Evolutionary conservation across 1,140 invertebrate species (phyloP).

Genomic region (Drosophila miranda): DNA sequence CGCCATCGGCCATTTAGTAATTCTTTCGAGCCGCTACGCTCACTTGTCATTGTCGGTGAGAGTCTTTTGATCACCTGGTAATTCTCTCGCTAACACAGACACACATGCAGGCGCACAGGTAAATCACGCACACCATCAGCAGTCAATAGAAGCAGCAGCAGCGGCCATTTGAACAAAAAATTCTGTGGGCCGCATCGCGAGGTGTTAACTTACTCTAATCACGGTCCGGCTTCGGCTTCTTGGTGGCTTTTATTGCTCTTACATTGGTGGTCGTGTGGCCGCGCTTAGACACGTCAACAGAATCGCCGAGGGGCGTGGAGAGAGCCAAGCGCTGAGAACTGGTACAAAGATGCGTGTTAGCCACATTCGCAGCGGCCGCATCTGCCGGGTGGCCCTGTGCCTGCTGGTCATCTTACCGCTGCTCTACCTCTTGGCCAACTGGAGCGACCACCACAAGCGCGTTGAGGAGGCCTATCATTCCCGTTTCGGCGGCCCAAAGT

Average conservation of each 20-base stretch:
- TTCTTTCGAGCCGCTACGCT: slow-evolving; percentile 11
- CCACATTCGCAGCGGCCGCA: slow-evolving; percentile 81
- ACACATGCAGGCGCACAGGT: too few relatives aligned
- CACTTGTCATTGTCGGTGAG: slow-evolving; percentile 55
- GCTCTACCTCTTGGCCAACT: slow-evolving; percentile 82
- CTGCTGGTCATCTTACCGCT: slow-evolving; percentile 77
- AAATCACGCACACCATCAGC: too few relatives aligned
- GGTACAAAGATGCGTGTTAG: slow-evolving; percentile 71
- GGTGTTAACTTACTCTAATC: slow-evolving; percentile 16
- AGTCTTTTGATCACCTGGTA: slow-evolving; percentile 53
- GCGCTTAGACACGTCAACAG: slow-evolving; percentile 65
- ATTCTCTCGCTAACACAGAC: slow-evolving; percentile 27
- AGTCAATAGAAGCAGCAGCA: background rate
- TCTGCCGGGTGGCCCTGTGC: slow-evolving; percentile 75
- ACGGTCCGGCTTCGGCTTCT: slow-evolving; percentile 6
- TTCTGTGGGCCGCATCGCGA: slow-evolving; percentile 19
- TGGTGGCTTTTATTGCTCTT: slow-evolving; percentile 21
- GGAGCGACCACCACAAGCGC: slow-evolving; percentile 77
- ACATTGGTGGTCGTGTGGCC: slow-evolving; percentile 7
- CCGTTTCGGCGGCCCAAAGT: slow-evolving; percentile 64
- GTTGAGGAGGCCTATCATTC: slow-evolving; percentile 69
- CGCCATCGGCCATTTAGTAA: background rate
- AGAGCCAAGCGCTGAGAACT: background rate
- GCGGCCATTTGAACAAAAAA: slow-evolving; percentile 43
- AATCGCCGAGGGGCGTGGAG: slow-evolving; percentile 8